A percentile compares a stretch with the other conserved stretches of the same genome.
Evolutionary conservation across 2,888 invertebrate genomes (phyloP).

Genomic region (Leptinotarsa juncta): DNA sequence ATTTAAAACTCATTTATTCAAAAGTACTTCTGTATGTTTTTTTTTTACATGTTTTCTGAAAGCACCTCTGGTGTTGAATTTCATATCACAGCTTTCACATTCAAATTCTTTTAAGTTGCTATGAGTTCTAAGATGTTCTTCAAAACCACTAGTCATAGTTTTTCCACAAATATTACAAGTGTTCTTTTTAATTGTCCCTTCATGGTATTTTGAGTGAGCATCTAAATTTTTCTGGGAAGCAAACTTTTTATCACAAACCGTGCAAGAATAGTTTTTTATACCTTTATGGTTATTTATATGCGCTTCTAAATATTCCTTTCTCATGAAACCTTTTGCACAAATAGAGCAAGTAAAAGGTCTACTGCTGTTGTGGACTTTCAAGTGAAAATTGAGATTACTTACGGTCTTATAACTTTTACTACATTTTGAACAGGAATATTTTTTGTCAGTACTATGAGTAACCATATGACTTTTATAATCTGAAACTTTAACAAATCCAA

Average conservation of each 20-base stretch:
- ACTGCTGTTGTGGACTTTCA: slow-evolving; percentile 59
- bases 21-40: slow-evolving; percentile 53
- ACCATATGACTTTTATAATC: slow-evolving; percentile 64
- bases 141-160: slow-evolving; percentile 57
- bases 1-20: slow-evolving; percentile 17
- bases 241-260: slow-evolving; percentile 60
- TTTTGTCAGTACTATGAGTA: slow-evolving; percentile 63
- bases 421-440: slow-evolving; percentile 61
- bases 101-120: slow-evolving; percentile 61
- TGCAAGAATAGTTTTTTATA: slow-evolving; percentile 59
- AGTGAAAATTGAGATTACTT: slow-evolving; percentile 64
- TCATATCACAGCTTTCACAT: slow-evolving; percentile 59
- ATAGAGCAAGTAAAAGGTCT: slow-evolving; percentile 59
- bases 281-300: slow-evolving; percentile 62
- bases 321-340: slow-evolving; percentile 62
- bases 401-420: slow-evolving; percentile 62
- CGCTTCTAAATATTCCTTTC: slow-evolving; percentile 63
- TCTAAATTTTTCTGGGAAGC: slow-evolving; percentile 63
- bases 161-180: slow-evolving; percentile 62
- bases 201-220: slow-evolving; percentile 62
- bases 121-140: slow-evolving; percentile 63
- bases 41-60: slow-evolving; percentile 61
- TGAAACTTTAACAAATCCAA: slow-evolving; percentile 62
- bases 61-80: slow-evolving; percentile 62
- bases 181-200: slow-evolving; percentile 57